Evolutionary conservation across 1,140 invertebrate genomes (phyloP).

Genomic region (Tribolium castaneum): DNA sequence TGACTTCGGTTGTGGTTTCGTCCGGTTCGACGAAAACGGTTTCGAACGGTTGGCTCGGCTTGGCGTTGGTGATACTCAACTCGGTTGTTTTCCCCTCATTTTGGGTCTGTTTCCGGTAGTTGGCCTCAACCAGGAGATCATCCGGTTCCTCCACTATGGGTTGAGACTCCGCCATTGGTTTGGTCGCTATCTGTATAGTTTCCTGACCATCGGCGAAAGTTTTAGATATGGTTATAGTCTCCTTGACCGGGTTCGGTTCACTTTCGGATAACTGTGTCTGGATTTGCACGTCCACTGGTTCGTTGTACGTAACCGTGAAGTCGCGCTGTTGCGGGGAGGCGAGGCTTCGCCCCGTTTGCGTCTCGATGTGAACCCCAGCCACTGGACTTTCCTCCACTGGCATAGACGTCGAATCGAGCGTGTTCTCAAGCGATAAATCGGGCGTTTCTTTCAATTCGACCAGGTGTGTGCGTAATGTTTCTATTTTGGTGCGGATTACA

Average conservation of each 20-base stretch:
- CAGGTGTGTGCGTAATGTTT: constrained; percentile 64
- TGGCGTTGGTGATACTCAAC: constrained; percentile 73
- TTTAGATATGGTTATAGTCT: constrained; percentile 78
- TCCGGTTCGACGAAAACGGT: constrained; percentile 82
- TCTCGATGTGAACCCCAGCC: constrained; percentile 63
- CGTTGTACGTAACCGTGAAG: constrained; percentile 65
- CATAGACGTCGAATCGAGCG: constrained; percentile 72
- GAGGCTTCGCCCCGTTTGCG: constrained; percentile 71
- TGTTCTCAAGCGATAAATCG: constrained; percentile 67
- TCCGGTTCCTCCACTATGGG: constrained; percentile 66
- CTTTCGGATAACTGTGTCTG: constrained; percentile 69
- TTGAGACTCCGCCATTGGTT: constrained; percentile 67
- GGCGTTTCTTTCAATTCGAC: constrained; percentile 60
- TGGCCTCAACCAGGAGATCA: constrained; percentile 78
- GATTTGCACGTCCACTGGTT: constrained; percentile 69
- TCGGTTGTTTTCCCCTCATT: constrained; percentile 66
- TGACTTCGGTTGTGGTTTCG: constrained; percentile 80
- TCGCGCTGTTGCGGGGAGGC: constrained; percentile 62
- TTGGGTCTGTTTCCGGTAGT: constrained; percentile 71
- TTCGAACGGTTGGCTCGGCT: constrained; percentile 79
- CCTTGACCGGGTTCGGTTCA: constrained; percentile 64
- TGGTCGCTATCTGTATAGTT: constrained; percentile 82
- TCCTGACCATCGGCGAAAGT: constrained; percentile 76
- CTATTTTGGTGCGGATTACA: constrained; percentile 69
- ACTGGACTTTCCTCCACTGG: constrained; percentile 68